These are phyloP conservation scores for Synanthedon formicaeformis DNA, from an alignment of 2,888 invertebrate species.

Conservation along the genomic window DNA sequence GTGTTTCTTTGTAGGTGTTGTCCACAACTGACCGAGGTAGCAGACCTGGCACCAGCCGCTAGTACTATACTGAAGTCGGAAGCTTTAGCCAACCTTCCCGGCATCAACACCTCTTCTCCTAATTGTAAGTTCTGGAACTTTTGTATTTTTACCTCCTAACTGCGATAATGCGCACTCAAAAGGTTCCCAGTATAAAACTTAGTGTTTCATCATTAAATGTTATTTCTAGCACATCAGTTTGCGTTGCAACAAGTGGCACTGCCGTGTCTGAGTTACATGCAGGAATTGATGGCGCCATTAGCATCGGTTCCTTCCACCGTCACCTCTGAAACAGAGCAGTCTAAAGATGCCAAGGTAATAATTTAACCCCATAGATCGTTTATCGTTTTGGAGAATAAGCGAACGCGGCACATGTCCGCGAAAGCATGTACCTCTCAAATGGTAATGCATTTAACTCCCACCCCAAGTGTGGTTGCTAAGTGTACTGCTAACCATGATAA, in stretches of 20 bases:
- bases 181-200: too few species aligned
- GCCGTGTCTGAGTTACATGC: slow-evolving; percentile 93
- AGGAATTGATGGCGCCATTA: slow-evolving; percentile 81
- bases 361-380: neutral
- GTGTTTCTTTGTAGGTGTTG: slow-evolving; percentile 44
- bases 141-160: too few species aligned
- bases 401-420: too few species aligned
- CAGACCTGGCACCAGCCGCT: slow-evolving; percentile 55
- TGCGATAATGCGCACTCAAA: too few species aligned
- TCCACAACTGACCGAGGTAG: slow-evolving; percentile 59
- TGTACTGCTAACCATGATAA: too few species aligned
- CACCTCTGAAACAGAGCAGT: slow-evolving; percentile 26
- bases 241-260: slow-evolving; percentile 92
- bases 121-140: slow-evolving; percentile 58
- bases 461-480: too few species aligned
- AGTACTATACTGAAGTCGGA: slow-evolving; percentile 47
- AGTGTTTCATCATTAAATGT: too few species aligned
- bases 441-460: too few species aligned
- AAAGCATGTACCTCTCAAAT: too few species aligned
- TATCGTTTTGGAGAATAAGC: neutral
- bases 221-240: slow-evolving; percentile 77
- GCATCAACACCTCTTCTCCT: slow-evolving; percentile 54
- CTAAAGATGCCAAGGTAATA: slow-evolving; percentile 43
- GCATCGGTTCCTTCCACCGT: slow-evolving; percentile 20
- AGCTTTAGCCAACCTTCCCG: slow-evolving; percentile 47